phyloP scores from a whole-genome alignment of 2,888 invertebrate genomes.

The Chloromyia formosa region DNA sequence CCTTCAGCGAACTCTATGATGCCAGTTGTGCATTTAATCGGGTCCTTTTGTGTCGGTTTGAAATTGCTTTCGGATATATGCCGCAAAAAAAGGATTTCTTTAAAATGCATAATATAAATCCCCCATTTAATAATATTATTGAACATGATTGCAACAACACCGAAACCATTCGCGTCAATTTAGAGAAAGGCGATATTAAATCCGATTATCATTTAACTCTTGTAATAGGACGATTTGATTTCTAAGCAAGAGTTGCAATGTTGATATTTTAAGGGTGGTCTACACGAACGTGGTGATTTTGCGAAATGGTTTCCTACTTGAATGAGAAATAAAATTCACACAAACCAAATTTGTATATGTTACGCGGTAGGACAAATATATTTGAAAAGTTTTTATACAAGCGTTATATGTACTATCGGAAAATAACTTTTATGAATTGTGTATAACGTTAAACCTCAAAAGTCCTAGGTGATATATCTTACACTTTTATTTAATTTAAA shows the following conservation, averaged over 20 bases:
- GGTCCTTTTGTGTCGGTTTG: not conserved
- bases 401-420: too few species aligned
- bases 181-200: constrained; percentile 23
- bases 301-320: not conserved
- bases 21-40: not conserved
- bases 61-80: not conserved
- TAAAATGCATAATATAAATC: not conserved
- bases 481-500: too few species aligned
- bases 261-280: not conserved
- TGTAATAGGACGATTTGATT: constrained; percentile 23
- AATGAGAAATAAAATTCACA: not conserved
- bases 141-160: constrained; percentile 8
- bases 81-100: not conserved
- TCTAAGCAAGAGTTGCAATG: constrained; percentile 6
- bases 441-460: too few species aligned
- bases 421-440: too few species aligned
- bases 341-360: too few species aligned
- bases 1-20: not conserved
- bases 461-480: too few species aligned
- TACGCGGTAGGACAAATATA: too few species aligned
- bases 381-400: too few species aligned
- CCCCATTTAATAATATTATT: not conserved
- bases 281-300: not conserved
- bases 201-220: constrained; percentile 38
- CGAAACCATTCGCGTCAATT: constrained; percentile 28